These are phyloP conservation scores for Trachythela sp. DNA, from an alignment of 64 coral and sea anemone species.

Conservation along the genomic window DNA sequence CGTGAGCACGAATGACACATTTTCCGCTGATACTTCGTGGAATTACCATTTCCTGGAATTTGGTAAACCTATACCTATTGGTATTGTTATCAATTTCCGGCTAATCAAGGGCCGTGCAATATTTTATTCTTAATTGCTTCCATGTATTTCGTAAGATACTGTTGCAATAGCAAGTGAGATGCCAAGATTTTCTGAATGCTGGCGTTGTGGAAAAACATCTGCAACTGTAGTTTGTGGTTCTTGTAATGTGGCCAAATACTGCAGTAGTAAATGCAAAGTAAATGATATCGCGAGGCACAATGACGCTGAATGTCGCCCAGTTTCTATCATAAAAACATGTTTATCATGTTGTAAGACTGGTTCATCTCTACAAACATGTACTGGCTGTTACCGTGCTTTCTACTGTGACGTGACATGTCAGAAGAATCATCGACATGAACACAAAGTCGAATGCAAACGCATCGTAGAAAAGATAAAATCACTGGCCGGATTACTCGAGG, in stretches of 20 bases:
- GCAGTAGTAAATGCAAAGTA: not conserved
- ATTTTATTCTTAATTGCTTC: not conserved
- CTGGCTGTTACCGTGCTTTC: not conserved
- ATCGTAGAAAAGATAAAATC: not conserved
- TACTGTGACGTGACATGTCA: not conserved
- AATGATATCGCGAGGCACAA: not conserved
- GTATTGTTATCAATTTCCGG: too few species aligned
- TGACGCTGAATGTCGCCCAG: not conserved
- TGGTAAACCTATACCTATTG: too few species aligned
- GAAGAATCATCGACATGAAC: not conserved
- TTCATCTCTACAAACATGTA: not conserved
- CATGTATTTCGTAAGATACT: not conserved
- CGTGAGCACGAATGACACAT: too few species aligned
- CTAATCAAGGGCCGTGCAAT: too few species aligned
- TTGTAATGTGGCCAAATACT: not conserved
- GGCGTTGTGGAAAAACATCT: not conserved
- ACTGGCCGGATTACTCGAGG: not conserved
- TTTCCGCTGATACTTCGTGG: too few species aligned
- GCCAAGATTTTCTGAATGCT: not conserved
- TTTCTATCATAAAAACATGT: not conserved
- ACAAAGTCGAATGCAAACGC: not conserved
- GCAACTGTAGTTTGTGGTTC: not conserved
- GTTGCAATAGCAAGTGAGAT: not conserved
- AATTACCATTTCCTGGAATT: too few species aligned
- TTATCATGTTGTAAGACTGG: not conserved